These are phyloP conservation scores for Isurus oxyrinchus DNA, from an alignment of 2,113 vertebrate genomes.

Conservation along the genomic window DNA sequence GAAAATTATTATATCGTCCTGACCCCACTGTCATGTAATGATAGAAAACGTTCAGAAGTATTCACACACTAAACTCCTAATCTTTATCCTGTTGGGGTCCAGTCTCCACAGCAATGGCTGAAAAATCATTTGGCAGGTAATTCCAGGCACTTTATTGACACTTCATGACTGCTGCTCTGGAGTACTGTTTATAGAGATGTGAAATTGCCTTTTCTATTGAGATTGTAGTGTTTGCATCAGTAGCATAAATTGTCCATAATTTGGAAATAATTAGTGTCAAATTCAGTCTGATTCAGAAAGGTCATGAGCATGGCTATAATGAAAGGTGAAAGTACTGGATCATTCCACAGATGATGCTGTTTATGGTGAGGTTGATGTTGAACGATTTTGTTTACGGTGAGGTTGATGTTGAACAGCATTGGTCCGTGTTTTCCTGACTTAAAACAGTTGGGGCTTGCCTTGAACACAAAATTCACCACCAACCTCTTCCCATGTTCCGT, in stretches of 20 bases:
- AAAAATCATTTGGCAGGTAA: background rate
- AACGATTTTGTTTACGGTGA: background rate
- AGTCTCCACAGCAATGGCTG: background rate
- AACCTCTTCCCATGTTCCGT: background rate
- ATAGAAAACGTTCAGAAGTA: background rate
- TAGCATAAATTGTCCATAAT: background rate
- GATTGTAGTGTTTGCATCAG: background rate
- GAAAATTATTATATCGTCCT: no score
- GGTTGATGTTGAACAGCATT: background rate
- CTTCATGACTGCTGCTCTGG: background rate
- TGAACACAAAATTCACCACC: background rate
- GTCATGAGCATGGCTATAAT: background rate
- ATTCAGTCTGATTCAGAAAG: background rate
- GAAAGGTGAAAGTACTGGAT: background rate
- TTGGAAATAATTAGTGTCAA: background rate
- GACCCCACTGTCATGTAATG: background rate
- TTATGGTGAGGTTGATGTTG: background rate
- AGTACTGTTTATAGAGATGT: background rate
- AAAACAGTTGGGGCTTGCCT: background rate
- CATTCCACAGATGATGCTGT: background rate
- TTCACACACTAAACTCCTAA: background rate
- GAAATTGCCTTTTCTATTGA: background rate
- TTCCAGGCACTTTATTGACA: background rate
- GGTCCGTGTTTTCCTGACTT: background rate
- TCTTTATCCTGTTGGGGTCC: background rate